phyloP scores from a whole-genome alignment of 2,113 vertebrate species.

The Labeo rohita region DNA sequence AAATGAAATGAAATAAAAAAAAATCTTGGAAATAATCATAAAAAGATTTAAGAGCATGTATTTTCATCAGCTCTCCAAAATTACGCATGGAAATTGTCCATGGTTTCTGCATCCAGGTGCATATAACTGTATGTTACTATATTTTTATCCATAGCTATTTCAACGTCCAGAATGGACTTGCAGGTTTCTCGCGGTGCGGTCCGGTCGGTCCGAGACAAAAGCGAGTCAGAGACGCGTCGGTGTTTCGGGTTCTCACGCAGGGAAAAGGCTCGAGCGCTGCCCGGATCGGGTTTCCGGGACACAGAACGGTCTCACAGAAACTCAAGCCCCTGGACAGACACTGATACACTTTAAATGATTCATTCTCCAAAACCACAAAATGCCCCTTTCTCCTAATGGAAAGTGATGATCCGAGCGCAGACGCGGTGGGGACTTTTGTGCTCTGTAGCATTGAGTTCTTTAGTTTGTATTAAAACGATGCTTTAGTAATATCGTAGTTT shows the following conservation, averaged over 20 bases:
- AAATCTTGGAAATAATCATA: too few species aligned
- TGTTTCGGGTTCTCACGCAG: conserved; percentile 4
- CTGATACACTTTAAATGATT: conserved; percentile 67
- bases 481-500: background rate
- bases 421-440: background rate
- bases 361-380: conserved; percentile 46
- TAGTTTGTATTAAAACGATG: background rate
- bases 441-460: background rate
- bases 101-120: too few species aligned
- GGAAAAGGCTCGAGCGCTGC: background rate
- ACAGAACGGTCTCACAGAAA: conserved; percentile 61
- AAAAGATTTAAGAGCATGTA: too few species aligned
- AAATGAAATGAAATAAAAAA: too few species aligned
- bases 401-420: background rate
- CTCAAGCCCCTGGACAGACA: conserved; percentile 66
- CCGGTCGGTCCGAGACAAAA: background rate
- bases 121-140: too few species aligned
- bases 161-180: too few species aligned
- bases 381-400: background rate
- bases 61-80: too few species aligned
- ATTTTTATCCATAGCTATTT: too few species aligned
- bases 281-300: conserved; percentile 59
- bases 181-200: too few species aligned
- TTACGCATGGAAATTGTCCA: too few species aligned
- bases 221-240: background rate